Evolutionary conservation across 2,113 vertebrate genomes (phyloP).

Genomic region (Motacilla tschutschensis): DNA sequence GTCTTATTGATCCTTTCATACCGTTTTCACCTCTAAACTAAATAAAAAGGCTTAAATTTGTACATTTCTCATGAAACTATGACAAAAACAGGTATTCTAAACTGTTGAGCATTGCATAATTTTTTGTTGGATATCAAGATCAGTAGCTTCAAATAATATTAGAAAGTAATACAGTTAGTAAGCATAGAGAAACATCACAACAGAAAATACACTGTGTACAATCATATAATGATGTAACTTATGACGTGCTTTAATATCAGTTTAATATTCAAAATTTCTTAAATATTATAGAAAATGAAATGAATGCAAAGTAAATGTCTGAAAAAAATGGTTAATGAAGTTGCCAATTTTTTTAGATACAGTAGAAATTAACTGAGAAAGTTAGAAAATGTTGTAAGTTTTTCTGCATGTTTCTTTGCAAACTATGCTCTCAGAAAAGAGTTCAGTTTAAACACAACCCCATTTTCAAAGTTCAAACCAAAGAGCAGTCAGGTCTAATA

Average conservation of each 20-base stretch:
- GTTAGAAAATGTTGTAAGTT: neutral
- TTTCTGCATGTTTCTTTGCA: neutral
- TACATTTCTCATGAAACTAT: neutral
- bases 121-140: neutral
- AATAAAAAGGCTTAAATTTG: neutral
- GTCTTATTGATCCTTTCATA: neutral
- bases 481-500: slow-evolving; percentile 1
- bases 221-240: neutral
- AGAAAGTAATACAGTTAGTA: neutral
- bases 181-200: neutral
- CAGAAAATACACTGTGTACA: neutral
- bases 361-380: neutral
- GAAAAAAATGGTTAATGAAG: neutral
- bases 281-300: neutral
- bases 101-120: neutral
- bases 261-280: neutral
- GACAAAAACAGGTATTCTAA: neutral
- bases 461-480: neutral
- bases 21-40: neutral
- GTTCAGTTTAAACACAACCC: neutral
- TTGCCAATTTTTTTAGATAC: neutral
- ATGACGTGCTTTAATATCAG: neutral
- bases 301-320: neutral
- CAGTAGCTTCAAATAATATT: neutral
- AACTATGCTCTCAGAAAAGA: neutral